phyloP scores from a whole-genome alignment of 2,888 invertebrate genomes.

The Doris montereyensis region DNA sequence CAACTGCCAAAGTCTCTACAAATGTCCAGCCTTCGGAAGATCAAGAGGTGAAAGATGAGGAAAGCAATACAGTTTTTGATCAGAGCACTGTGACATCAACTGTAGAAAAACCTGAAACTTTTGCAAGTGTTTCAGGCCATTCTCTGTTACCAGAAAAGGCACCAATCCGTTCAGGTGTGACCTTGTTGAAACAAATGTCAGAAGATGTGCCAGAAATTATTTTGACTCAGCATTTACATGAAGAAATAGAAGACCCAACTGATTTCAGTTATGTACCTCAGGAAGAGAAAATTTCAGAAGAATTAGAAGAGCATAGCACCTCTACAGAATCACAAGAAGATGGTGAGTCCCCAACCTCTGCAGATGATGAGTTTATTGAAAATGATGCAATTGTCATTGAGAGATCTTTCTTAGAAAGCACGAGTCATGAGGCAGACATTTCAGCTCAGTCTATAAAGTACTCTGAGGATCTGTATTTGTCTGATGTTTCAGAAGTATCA shows the following conservation, averaged over 20 bases:
- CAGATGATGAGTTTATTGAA: neutral
- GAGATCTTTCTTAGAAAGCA: neutral
- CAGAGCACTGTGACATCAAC: neutral
- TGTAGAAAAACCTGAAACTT: neutral
- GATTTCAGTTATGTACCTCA: slow-evolving; percentile 47
- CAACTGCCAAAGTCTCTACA: slow-evolving; percentile 56
- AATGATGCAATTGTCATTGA: neutral
- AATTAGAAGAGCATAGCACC: neutral
- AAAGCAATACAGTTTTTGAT: too few species aligned
- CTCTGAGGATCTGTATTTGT: neutral
- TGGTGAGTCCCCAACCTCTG: slow-evolving; percentile 69
- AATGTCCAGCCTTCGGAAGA: slow-evolving; percentile 42
- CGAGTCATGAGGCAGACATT: neutral
- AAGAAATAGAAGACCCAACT: slow-evolving; percentile 57
- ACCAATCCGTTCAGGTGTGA: slow-evolving; percentile 25
- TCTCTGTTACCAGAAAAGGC: neutral
- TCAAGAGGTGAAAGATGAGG: slow-evolving; percentile 45
- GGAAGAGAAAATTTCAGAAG: slow-evolving; percentile 30
- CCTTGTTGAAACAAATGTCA: slow-evolving; percentile 55
- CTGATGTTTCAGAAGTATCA: neutral
- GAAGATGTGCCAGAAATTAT: slow-evolving; percentile 78
- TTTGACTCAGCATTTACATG: slow-evolving; percentile 77
- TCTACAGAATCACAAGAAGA: slow-evolving; percentile 71
- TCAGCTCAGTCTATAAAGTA: neutral
- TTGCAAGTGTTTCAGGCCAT: neutral